A percentile compares a stretch with the other conserved stretches of the same genome.
Evolutionary conservation across 1,140 invertebrate species (phyloP).

Genomic region (Psix sp.): DNA sequence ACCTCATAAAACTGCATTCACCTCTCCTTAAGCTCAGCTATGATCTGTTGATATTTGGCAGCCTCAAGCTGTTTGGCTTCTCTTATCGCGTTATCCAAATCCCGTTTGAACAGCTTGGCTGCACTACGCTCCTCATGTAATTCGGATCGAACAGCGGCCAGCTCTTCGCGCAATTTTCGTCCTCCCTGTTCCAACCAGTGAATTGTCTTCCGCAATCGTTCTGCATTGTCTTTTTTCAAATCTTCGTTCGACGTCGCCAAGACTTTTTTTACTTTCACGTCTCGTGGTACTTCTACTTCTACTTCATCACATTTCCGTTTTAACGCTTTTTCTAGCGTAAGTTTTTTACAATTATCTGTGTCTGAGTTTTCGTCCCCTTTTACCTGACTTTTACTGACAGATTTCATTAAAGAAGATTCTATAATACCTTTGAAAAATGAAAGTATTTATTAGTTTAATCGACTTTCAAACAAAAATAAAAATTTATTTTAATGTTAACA

Average conservation of each 20-base stretch:
- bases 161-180: constrained; percentile 64
- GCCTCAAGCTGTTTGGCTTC: constrained; percentile 63
- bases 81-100: constrained; percentile 62
- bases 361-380: neutral
- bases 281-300: constrained; percentile 28
- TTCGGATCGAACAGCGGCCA: constrained; percentile 65
- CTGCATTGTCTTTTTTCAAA: constrained; percentile 41
- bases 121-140: constrained; percentile 67
- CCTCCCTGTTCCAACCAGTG: constrained; percentile 69
- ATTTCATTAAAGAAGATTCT: constrained; percentile 20
- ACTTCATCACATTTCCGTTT: constrained; percentile 42
- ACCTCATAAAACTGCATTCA: constrained; percentile 36
- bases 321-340: constrained; percentile 16
- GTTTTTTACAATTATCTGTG: no score
- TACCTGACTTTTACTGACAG: neutral
- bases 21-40: constrained; percentile 64
- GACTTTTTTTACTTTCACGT: constrained; percentile 43
- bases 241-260: constrained; percentile 13
- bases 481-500: no score
- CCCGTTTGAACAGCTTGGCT: constrained; percentile 62
- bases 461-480: no score
- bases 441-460: no score
- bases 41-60: constrained; percentile 64
- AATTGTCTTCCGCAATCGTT: constrained; percentile 67
- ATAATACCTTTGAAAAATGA: no score